Percentiles rank a stretch among this genome's conserved stretches.
Evolutionary conservation across 2,113 vertebrate species (phyloP).

Genomic region (Tupaia tana): DNA sequence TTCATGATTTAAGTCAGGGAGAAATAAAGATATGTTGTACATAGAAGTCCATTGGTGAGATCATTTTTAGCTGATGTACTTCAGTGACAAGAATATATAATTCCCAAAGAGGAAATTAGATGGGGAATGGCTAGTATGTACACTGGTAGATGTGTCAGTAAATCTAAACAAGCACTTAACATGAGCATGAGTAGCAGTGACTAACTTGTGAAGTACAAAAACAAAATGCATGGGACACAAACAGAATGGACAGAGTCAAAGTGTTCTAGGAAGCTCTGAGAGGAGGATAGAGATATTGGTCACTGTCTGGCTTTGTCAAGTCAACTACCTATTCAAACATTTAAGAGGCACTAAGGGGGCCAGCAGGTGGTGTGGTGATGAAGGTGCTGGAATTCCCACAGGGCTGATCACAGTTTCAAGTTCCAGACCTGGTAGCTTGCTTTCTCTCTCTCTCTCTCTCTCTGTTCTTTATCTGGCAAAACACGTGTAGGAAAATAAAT

Average conservation of each 20-base stretch:
- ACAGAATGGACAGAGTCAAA: neutral
- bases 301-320: slow-evolving; percentile 2
- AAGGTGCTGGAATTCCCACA: no score
- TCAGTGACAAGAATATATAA: neutral
- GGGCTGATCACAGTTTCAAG: no score
- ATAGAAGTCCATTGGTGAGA: neutral
- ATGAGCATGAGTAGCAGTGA: neutral
- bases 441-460: no score
- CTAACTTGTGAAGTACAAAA: neutral
- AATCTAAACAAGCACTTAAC: neutral
- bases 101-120: neutral
- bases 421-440: no score
- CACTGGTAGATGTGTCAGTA: neutral
- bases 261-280: neutral
- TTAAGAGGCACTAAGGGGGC: neutral
- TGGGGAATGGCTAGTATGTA: neutral
- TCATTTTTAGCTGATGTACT: neutral
- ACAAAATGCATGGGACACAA: neutral
- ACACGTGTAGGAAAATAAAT: no score
- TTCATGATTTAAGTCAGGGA: neutral
- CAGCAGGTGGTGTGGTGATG: no score
- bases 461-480: no score
- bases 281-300: neutral
- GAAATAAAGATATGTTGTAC: neutral
- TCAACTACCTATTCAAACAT: slow-evolving; percentile 23